Percentiles rank a stretch among this genome's conserved stretches.
Conservation (phyloP, 1,140 invertebrate species). For the Cydia splendana region DNA sequence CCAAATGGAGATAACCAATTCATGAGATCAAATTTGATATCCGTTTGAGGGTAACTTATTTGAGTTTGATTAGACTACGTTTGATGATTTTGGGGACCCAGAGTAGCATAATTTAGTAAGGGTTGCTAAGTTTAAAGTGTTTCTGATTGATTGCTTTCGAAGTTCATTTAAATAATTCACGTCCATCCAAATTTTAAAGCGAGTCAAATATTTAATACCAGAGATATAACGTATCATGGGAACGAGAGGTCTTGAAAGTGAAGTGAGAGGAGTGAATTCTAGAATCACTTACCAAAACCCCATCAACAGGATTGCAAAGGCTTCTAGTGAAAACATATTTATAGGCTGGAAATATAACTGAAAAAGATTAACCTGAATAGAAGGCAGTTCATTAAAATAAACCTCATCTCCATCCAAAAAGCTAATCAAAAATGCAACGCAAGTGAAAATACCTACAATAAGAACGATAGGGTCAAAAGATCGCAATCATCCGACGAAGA, state of each 20-base stretch:
- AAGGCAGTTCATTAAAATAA: background rate
- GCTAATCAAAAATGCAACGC: background rate
- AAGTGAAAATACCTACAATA: background rate
- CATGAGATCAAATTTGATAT: background rate
- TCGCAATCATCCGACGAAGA: too few species aligned
- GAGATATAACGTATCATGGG: too few species aligned
- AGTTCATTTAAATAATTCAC: background rate
- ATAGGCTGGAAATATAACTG: background rate
- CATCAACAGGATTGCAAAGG: too few species aligned
- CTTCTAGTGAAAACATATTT: too few species aligned
- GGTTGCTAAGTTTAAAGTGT: background rate
- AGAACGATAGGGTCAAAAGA: too few species aligned
- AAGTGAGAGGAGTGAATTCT: background rate
- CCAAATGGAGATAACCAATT: conserved; percentile 8
- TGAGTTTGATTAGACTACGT: background rate
- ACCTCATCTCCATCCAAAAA: background rate
- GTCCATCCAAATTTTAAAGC: background rate
- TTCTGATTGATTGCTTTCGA: too few species aligned
- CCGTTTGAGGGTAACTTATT: background rate
- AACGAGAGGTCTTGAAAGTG: background rate
- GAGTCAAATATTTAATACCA: too few species aligned
- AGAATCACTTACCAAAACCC: background rate
- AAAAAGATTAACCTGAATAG: background rate
- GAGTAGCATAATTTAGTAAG: background rate
- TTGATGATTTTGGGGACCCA: background rate